phyloP scores from a whole-genome alignment of 2,888 invertebrate genomes.

The Sipha maydis region DNA sequence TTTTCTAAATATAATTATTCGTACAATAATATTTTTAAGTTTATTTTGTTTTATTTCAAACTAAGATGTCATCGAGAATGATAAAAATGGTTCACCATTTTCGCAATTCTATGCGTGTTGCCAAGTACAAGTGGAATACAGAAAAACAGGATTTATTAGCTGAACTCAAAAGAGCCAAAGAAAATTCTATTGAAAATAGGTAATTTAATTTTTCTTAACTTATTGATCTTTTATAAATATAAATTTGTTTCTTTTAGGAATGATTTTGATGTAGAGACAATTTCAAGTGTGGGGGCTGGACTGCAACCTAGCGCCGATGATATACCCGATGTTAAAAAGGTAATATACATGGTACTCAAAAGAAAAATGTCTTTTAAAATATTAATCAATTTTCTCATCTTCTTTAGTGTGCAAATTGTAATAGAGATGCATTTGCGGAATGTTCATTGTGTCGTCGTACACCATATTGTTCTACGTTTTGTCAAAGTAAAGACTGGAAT shows the following conservation, averaged over 20 bases:
- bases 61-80: conserved; percentile 64
- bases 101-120: conserved; percentile 73
- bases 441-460: conserved; percentile 87
- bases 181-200: conserved; percentile 47
- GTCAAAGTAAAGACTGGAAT: conserved; percentile 90
- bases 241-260: conserved; percentile 13
- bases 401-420: conserved; percentile 86
- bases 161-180: conserved; percentile 53
- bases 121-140: conserved; percentile 75
- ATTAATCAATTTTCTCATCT: background rate
- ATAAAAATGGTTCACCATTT: conserved; percentile 63
- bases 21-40: background rate
- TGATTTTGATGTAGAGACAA: conserved; percentile 58
- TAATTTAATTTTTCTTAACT: background rate
- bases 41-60: background rate
- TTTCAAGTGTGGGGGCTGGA: conserved; percentile 48
- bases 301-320: conserved; percentile 60
- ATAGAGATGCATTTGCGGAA: conserved; percentile 86
- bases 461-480: conserved; percentile 89
- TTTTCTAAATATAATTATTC: background rate
- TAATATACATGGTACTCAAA: background rate
- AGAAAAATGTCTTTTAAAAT: background rate
- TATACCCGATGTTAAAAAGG: conserved; percentile 62
- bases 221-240: background rate
- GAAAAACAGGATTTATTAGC: conserved; percentile 72